Conservation (phyloP, 2,888 invertebrate species). For the Schrankia costaestrigalis region DNA sequence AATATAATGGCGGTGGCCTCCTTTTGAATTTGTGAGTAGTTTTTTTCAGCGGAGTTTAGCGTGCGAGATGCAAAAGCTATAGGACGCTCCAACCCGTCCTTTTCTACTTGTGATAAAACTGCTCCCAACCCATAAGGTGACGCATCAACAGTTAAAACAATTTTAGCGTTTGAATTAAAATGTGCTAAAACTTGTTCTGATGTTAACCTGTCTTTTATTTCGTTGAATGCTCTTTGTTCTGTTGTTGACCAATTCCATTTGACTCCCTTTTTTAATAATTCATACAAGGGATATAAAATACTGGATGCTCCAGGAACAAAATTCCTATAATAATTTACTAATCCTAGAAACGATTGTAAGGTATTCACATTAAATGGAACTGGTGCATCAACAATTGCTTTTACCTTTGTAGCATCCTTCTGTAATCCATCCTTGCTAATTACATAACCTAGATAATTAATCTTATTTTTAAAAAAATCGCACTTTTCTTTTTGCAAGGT, state of each 20-base stretch:
- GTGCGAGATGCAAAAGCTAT: conserved; percentile 5
- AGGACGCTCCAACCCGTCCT: conserved; percentile 6
- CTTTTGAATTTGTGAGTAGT: conserved; percentile 30
- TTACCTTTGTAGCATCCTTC: background rate
- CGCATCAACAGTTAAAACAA: conserved; percentile 8
- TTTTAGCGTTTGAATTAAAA: conserved; percentile 2
- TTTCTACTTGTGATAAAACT: conserved; percentile 1
- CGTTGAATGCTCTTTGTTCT: conserved; percentile 5
- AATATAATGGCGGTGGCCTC: conserved; percentile 32
- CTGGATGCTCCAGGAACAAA: conserved; percentile 11
- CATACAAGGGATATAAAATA: conserved; percentile 15
- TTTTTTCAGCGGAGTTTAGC: conserved; percentile 19
- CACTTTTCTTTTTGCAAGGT: too few species aligned
- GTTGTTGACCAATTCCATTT: conserved; percentile 9
- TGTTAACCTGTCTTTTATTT: conserved; percentile 1
- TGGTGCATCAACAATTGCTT: background rate
- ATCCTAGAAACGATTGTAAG: conserved; percentile 26
- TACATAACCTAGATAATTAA: too few species aligned
- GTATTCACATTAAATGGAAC: background rate
- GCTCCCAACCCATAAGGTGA: conserved; percentile 7
- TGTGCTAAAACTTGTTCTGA: conserved; percentile 5
- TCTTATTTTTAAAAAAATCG: too few species aligned
- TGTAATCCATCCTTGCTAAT: background rate
- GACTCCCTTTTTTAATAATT: conserved; percentile 13
- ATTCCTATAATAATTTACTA: conserved; percentile 21